Evolutionary conservation across 2,797 vertebrate genomes (phyloP), one percentile per base, ranked within the genome.

Genomic region (Darevskia mixta): DNA sequence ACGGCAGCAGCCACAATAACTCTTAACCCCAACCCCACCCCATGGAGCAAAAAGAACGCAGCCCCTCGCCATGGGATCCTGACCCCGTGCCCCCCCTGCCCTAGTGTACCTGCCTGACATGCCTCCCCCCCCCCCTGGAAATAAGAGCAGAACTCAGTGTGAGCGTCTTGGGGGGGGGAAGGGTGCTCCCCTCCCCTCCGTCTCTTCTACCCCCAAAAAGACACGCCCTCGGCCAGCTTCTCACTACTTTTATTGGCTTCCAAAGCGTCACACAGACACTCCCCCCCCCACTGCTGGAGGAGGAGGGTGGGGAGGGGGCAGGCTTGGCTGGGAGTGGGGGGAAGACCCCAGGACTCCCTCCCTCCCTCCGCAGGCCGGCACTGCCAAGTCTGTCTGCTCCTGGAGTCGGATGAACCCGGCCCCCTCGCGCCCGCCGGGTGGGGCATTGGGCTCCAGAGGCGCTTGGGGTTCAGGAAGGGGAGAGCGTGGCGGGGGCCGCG

Each of bases 211-310:
- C 2, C 49, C 55, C 2, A 38, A 73, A 73, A 23, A 20, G 55
- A 87, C 35, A 23, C 15, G 3, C 27, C 43, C 29, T 6, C 0
- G 25, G 13, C 35, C n/a, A 35, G 77, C 38, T 45, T 75, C 49
- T 73, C 20, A 76, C 79, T 76, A 75, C 38, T 10, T 87, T 87
- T 87, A 87, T 87, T 87, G 32, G 55, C 79, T 75, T 82, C 80
- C 79, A 75, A 81, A 87, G 86, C 55, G 5, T 64, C 29, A 5
- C 29, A 11, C 5, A 13, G 20, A 6, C 2, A 15, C 8, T 18
- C 15, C 55, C 2, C 55, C 49, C 35, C 2, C 10, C n/a, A 18
- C 61, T 64, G 58, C 58, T 61, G 61, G 17, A 18, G 61, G 5
- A 1, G 25, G 45, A n/a, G 11, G 20, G 61, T 13, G 29, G 6